A percentile compares a stretch with the other conserved stretches of the same genome.
Evolutionary conservation across 2,888 invertebrate genomes (phyloP).

Genomic region (Lithodes maja): DNA sequence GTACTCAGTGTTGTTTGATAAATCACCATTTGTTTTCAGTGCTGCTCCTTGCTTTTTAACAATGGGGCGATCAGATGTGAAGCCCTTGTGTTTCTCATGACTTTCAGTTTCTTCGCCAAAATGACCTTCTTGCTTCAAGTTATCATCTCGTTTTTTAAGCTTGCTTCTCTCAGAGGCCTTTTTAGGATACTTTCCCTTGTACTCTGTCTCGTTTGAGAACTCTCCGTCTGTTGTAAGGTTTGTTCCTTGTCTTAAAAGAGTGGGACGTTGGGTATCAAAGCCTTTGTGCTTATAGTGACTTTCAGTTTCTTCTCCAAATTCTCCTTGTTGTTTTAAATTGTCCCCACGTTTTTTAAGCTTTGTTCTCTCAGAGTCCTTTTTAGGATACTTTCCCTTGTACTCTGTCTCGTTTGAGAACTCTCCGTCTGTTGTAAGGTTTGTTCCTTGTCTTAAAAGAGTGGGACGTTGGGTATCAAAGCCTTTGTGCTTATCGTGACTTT

Average conservation of each 20-base stretch:
- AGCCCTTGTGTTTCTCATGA: constrained; percentile 31
- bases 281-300: constrained; percentile 28
- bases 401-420: constrained; percentile 41
- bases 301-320: constrained; percentile 54
- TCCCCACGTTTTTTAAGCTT: background rate
- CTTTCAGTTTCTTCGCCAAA: constrained; percentile 49
- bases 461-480: constrained; percentile 6
- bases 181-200: constrained; percentile 23
- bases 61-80: constrained; percentile 17
- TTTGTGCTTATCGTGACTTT: constrained; percentile 41
- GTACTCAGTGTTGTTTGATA: constrained; percentile 48
- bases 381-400: constrained; percentile 25
- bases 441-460: background rate
- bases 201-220: constrained; percentile 39
- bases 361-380: constrained; percentile 16
- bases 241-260: constrained; percentile 29
- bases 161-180: constrained; percentile 1
- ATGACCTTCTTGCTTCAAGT: constrained; percentile 53
- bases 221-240: constrained; percentile 39
- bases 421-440: constrained; percentile 31
- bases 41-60: constrained; percentile 14
- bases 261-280: constrained; percentile 17
- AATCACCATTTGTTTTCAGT: constrained; percentile 37
- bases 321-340: constrained; percentile 30
- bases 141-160: constrained; percentile 32